These are phyloP conservation scores for Tinamus major DNA, from an alignment of 2,797 vertebrate species.

Conservation along the genomic window DNA sequence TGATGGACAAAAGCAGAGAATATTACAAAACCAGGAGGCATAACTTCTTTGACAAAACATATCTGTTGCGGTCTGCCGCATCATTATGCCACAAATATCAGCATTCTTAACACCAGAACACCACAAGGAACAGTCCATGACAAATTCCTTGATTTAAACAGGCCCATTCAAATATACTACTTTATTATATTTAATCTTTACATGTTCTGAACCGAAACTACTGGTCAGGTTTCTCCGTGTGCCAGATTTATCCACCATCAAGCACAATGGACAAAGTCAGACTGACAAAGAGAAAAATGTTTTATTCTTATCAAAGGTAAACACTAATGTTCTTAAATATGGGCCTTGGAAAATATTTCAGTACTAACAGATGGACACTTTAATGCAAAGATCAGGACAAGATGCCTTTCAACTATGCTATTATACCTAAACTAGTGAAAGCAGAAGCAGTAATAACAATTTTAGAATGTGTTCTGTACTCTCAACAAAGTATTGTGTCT, in stretches of 20 bases:
- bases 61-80: slow-evolving; percentile 45
- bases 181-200: background rate
- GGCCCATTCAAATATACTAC: background rate
- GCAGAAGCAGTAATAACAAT: slow-evolving; percentile 28
- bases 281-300: slow-evolving; percentile 52
- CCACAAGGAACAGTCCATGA: background rate
- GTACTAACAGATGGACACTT: background rate
- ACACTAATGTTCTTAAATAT: background rate
- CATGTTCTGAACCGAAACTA: slow-evolving; percentile 8
- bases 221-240: slow-evolving; percentile 45
- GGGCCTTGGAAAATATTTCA: slow-evolving; percentile 19
- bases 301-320: slow-evolving; percentile 16
- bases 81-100: background rate
- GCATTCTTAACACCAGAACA: background rate
- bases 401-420: slow-evolving; percentile 24
- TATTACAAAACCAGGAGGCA: background rate
- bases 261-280: slow-evolving; percentile 11
- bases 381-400: background rate
- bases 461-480: background rate
- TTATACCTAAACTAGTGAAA: background rate
- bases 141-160: slow-evolving; percentile 35
- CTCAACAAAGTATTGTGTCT: slow-evolving; percentile 44
- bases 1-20: background rate
- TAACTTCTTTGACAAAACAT: background rate
- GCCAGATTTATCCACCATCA: slow-evolving; percentile 54